Conservation (phyloP, 2,113 vertebrate species). For the Spea multiplicata region DNA sequence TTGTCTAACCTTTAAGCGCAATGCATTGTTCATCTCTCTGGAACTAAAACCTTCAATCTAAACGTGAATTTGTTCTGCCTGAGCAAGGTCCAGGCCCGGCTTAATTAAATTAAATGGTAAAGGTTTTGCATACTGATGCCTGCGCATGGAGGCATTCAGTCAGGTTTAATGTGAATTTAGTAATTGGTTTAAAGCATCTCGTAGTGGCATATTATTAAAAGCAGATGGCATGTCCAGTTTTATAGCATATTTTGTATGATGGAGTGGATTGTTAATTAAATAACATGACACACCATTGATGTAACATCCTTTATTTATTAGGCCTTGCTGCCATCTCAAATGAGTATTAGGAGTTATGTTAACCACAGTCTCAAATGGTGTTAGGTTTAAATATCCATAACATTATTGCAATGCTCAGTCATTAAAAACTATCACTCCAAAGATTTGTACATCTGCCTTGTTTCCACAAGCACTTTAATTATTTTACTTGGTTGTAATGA, state of each 20-base stretch:
- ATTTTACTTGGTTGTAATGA: too few species aligned
- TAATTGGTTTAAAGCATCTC: conserved; percentile 34
- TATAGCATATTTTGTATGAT: conserved; percentile 37
- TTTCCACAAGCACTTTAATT: neutral
- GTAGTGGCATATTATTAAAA: conserved; percentile 31
- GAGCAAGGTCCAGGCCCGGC: neutral
- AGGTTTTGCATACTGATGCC: conserved; percentile 26
- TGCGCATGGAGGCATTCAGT: conserved; percentile 20
- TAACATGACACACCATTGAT: conserved; percentile 22
- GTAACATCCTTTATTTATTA: conserved; percentile 27
- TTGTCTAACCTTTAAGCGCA: too few species aligned
- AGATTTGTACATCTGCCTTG: neutral
- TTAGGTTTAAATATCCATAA: conserved; percentile 13
- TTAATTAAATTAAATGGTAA: conserved; percentile 33
- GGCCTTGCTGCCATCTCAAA: conserved; percentile 8
- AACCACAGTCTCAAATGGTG: neutral
- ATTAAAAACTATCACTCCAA: neutral
- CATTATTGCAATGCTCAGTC: conserved; percentile 2
- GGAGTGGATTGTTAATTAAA: conserved; percentile 34
- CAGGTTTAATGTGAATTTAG: conserved; percentile 36
- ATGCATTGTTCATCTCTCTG: too few species aligned
- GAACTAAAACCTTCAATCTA: neutral
- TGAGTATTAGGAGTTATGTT: neutral
- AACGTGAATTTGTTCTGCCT: neutral
- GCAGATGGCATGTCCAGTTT: conserved; percentile 33